Conservation (phyloP, 2,888 invertebrate genomes). For the Ptychoptera contaminata region DNA sequence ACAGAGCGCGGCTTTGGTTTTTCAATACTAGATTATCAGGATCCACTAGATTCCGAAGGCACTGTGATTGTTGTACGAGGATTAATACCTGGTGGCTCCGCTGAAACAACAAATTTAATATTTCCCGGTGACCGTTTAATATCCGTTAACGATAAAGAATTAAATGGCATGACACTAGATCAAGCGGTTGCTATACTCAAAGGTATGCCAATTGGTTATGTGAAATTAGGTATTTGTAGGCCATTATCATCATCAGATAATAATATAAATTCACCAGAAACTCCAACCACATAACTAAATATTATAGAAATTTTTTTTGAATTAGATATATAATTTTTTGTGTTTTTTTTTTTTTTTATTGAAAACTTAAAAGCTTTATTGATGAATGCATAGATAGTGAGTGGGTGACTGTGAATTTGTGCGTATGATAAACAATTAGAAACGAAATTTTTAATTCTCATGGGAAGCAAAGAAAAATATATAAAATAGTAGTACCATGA, state of each 20-base stretch:
- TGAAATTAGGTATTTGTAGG: conserved; percentile 81
- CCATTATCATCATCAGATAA: conserved; percentile 38
- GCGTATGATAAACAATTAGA: too few species aligned
- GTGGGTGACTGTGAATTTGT: too few species aligned
- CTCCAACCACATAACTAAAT: conserved; percentile 27
- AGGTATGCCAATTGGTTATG: conserved; percentile 78
- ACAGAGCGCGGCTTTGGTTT: conserved; percentile 95
- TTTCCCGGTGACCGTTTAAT: conserved; percentile 90
- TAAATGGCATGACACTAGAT: conserved; percentile 85
- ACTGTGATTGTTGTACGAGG: conserved; percentile 96
- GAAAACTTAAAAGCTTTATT: too few species aligned
- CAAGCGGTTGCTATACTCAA: conserved; percentile 93
- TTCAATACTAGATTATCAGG: conserved; percentile 95
- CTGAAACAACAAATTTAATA: conserved; percentile 83
- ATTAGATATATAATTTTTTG: conserved; percentile 5
- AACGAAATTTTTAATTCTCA: too few species aligned
- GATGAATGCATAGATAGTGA: too few species aligned
- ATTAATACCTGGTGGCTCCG: conserved; percentile 95
- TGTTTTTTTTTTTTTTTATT: too few species aligned
- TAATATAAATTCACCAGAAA: conserved; percentile 28
- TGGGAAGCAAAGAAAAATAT: too few species aligned
- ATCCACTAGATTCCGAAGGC: conserved; percentile 86
- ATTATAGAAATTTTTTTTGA: conserved; percentile 10
- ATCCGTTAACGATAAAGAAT: conserved; percentile 78
- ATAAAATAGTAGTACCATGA: too few species aligned